These are phyloP conservation scores for Furcula furcula DNA, from an alignment of 2,888 invertebrate species.

Conservation along the genomic window DNA sequence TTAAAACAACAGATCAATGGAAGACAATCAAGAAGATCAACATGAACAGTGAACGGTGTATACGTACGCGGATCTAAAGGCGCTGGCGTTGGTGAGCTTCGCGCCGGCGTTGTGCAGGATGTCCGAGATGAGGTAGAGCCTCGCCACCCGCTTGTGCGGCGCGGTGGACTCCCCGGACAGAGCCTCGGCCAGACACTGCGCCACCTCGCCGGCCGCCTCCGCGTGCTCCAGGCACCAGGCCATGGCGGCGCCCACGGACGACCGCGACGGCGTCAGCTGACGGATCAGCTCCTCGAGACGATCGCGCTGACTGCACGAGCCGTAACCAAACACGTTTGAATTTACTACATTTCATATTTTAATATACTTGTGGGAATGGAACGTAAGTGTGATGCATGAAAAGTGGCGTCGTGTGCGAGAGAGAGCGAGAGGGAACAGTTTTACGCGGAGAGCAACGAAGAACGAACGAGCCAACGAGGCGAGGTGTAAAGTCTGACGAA, in stretches of 20 bases:
- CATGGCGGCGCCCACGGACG: constrained; percentile 96
- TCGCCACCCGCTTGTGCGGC: constrained; percentile 93
- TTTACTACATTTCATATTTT: too few relatives aligned
- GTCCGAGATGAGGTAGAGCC: constrained; percentile 97
- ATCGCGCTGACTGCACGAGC: constrained; percentile 94
- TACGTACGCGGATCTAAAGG: constrained; percentile 93
- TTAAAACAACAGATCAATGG: too few relatives aligned
- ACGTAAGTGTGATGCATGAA: too few relatives aligned
- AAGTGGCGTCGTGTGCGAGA: too few relatives aligned
- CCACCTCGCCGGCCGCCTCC: constrained; percentile 97
- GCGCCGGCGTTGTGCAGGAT: constrained; percentile 98
- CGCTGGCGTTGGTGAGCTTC: constrained; percentile 97
- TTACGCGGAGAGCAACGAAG: too few relatives aligned
- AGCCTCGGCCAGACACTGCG: constrained; percentile 94
- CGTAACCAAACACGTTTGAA: too few relatives aligned
- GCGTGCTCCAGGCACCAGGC: constrained; percentile 99
- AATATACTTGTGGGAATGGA: too few relatives aligned
- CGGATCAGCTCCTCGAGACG: constrained; percentile 95
- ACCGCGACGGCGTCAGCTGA: constrained; percentile 89
- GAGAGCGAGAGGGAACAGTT: too few relatives aligned
- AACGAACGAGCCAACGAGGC: too few relatives aligned
- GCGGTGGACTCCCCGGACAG: constrained; percentile 89
- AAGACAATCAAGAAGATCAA: too few relatives aligned
- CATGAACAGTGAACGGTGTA: too few relatives aligned
- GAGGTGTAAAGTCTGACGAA: too few relatives aligned